phyloP scores from a whole-genome alignment of 1,140 invertebrate genomes.

The Liolophura sinensis region DNA sequence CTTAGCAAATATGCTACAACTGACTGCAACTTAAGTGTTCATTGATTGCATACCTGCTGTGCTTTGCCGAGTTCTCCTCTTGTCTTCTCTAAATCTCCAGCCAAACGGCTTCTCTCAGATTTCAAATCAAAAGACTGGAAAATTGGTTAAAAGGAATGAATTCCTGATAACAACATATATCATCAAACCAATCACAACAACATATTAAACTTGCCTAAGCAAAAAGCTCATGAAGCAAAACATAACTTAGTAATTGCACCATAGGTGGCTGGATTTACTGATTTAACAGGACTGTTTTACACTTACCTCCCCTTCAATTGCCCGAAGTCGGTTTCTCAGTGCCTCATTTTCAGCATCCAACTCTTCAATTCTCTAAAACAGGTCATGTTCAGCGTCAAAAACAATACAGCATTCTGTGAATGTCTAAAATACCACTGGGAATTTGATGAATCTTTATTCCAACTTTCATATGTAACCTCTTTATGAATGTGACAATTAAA shows the following conservation, averaged over 20 bases:
- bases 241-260: too few species aligned
- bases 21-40: too few species aligned
- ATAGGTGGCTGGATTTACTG: too few species aligned
- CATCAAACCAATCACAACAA: too few species aligned
- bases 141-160: background rate
- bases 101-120: slow-evolving; percentile 5
- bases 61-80: slow-evolving; percentile 12
- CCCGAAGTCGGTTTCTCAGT: slow-evolving; percentile 33
- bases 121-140: background rate
- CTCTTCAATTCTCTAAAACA: slow-evolving; percentile 59
- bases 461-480: background rate
- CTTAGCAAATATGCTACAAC: too few species aligned
- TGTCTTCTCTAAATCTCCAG: slow-evolving; percentile 18
- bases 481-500: background rate
- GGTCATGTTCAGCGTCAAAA: background rate
- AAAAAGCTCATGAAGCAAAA: too few species aligned
- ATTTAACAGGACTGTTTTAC: too few species aligned
- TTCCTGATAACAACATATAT: too few species aligned
- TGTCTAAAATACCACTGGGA: background rate
- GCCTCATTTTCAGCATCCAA: slow-evolving; percentile 60
- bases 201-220: too few species aligned
- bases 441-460: background rate
- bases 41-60: too few species aligned
- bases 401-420: slow-evolving; percentile 3
- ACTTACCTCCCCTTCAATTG: slow-evolving; percentile 15